Percentiles rank a stretch among this genome's conserved stretches.
Evolutionary conservation across 2,113 vertebrate genomes (phyloP).

Genomic region (Bettongia penicillata): DNA sequence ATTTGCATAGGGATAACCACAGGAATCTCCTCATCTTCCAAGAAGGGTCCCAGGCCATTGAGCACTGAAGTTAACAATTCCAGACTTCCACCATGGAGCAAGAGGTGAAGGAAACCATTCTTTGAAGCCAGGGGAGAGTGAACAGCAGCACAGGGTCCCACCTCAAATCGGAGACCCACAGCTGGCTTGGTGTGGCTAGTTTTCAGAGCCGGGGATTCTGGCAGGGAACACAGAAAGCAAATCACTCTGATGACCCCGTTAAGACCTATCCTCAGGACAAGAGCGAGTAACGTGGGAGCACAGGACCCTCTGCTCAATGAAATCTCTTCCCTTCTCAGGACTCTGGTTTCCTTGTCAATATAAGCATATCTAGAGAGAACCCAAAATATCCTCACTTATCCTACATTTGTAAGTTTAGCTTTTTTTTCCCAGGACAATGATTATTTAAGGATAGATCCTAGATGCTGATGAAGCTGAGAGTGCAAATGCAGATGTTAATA

Average conservation of each 20-base stretch:
- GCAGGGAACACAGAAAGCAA: slow-evolving; percentile 22
- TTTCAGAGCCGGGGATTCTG: slow-evolving; percentile 68
- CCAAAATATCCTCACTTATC: slow-evolving; percentile 4
- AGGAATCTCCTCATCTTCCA: slow-evolving; percentile 93
- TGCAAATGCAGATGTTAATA: neutral
- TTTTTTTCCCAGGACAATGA: slow-evolving; percentile 35
- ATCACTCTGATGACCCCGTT: neutral
- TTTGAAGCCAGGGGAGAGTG: slow-evolving; percentile 85
- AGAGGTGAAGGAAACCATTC: slow-evolving; percentile 88
- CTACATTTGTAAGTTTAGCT: neutral
- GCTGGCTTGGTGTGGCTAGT: slow-evolving; percentile 71
- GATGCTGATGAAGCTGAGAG: neutral
- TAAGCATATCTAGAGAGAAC: slow-evolving; percentile 21
- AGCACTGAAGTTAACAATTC: slow-evolving; percentile 91
- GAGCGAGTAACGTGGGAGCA: neutral
- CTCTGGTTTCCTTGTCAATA: neutral
- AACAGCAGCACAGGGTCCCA: slow-evolving; percentile 84
- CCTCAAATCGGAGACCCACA: slow-evolving; percentile 86
- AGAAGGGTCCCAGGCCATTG: slow-evolving; percentile 91
- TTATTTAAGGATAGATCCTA: slow-evolving; percentile 29
- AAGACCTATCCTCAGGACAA: neutral
- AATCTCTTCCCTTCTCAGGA: slow-evolving; percentile 1
- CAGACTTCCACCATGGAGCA: slow-evolving; percentile 83
- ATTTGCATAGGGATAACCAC: slow-evolving; percentile 93
- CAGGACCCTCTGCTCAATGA: neutral